These are phyloP conservation scores for Thunnus maccoyii DNA, from an alignment of 2,113 vertebrate genomes.

Conservation along the genomic window DNA sequence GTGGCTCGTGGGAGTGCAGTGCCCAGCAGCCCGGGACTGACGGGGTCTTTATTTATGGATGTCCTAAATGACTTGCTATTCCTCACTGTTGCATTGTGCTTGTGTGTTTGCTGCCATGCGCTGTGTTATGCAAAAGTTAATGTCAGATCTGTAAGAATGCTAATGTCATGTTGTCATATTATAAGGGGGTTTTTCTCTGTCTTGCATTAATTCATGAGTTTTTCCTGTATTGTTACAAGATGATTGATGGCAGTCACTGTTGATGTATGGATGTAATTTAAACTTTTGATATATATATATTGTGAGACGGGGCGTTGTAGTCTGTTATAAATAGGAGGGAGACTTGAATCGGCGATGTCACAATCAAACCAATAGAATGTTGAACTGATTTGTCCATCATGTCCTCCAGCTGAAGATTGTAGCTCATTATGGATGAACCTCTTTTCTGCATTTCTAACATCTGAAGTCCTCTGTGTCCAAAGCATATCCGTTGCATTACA, in stretches of 20 bases:
- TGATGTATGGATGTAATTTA: slow-evolving; percentile 74
- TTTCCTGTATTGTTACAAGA: slow-evolving; percentile 43
- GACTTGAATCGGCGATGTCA: slow-evolving; percentile 82
- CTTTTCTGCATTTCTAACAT: slow-evolving; percentile 65
- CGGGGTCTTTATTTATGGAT: slow-evolving; percentile 41
- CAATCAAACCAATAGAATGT: slow-evolving; percentile 83
- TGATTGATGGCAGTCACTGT: slow-evolving; percentile 68
- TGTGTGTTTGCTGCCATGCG: slow-evolving; percentile 68
- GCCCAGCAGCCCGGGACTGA: background rate
- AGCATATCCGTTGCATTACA: slow-evolving; percentile 64
- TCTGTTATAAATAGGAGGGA: slow-evolving; percentile 46
- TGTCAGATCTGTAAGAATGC: slow-evolving; percentile 48
- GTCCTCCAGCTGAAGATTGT: slow-evolving; percentile 80
- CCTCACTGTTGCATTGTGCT: slow-evolving; percentile 63
- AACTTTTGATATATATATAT: slow-evolving; percentile 48
- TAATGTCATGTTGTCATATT: slow-evolving; percentile 41
- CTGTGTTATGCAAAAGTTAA: slow-evolving; percentile 63
- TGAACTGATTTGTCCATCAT: slow-evolving; percentile 70
- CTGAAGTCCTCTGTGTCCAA: slow-evolving; percentile 61
- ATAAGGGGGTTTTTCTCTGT: slow-evolving; percentile 30
- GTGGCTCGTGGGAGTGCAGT: too few species aligned
- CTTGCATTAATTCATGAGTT: slow-evolving; percentile 53
- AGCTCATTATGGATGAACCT: slow-evolving; percentile 70
- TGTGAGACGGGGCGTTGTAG: slow-evolving; percentile 30
- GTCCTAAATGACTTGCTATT: slow-evolving; percentile 52